Percentiles rank a stretch among this genome's conserved stretches.
Conservation (phyloP, 2,888 invertebrate species). For the Baronia brevicornis region DNA sequence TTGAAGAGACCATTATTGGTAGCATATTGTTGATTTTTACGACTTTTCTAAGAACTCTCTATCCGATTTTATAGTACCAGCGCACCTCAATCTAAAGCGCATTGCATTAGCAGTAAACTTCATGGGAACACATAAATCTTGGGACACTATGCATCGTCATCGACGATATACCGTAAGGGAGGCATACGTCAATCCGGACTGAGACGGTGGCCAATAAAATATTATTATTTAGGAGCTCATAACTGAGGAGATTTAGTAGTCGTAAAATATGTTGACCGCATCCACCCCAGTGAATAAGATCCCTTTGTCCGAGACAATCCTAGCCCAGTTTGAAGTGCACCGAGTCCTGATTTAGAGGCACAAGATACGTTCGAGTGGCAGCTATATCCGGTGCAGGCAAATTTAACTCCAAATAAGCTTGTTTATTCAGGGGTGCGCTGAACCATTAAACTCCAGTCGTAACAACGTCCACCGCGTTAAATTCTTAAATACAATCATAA, state of each 20-base stretch:
- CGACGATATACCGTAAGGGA: constrained; percentile 51
- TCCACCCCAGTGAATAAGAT: constrained; percentile 33
- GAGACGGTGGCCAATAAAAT: constrained; percentile 61
- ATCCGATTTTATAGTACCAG: constrained; percentile 9
- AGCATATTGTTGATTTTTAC: constrained; percentile 1
- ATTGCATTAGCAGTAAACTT: constrained; percentile 61
- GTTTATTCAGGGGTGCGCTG: constrained; percentile 73
- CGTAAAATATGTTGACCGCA: constrained; percentile 59
- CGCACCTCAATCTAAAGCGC: constrained; percentile 24
- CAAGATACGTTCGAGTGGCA: constrained; percentile 66
- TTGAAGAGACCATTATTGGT: too few relatives aligned
- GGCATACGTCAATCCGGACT: constrained; percentile 58
- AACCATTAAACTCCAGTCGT: constrained; percentile 66
- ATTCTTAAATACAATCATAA: constrained; percentile 71
- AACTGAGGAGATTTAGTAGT: constrained; percentile 63
- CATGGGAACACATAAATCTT: constrained; percentile 52
- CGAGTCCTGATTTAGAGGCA: constrained; percentile 45
- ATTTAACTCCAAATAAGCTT: constrained; percentile 67
- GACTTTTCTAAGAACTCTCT: constrained; percentile 7
- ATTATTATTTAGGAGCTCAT: constrained; percentile 70
- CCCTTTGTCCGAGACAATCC: constrained; percentile 34
- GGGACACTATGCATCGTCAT: constrained; percentile 45
- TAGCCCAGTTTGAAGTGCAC: constrained; percentile 37
- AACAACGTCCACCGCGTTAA: constrained; percentile 65
- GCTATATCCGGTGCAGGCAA: constrained; percentile 71